Base-by-base conservation (phyloP, 2,888 invertebrate species). In the Epinotia bilunana region DNA sequence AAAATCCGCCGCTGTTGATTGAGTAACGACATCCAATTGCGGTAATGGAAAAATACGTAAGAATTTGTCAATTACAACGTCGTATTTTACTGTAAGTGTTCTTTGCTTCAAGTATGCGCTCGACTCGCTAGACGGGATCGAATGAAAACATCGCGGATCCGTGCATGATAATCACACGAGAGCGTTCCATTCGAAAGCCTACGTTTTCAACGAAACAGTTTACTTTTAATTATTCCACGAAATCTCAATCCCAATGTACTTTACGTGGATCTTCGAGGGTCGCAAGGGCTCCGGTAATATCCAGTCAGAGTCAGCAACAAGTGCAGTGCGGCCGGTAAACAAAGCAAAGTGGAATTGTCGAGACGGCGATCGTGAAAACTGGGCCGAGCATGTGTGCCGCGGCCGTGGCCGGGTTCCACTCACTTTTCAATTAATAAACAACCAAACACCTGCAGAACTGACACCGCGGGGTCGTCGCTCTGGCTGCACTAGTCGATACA, bases 401-500 rank as follows among this genome's bases (percentile, higher is more conserved):
- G 92, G 91, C 93, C 93, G 90, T 93, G 93, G 90, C 93, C 93
- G 90, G 88, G 84, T 91, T 92, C 92, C 93, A 92, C 92, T 93
- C 93, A 93, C 93, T 93, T 93, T 93, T 93, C 92, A 91, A 92
- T 92, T 92, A 93, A 92, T 91, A 91, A 91, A 91, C 87, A 91
- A 90, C 87, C 84, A 86, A 89, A 89, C 93, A 93, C 93, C 93
- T 92, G 92, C 90, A 89, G 90, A 91, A 89, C 88, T 88, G 89
- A 83, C 82, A 86, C 80, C 77, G 77, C 78, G 77, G 86, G 87
- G 82, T 83, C 80, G 82, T 84, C 86, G 88, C 89, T 88, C 84
- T 80, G 88, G 76, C 79, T 78, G 77, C 88, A 88, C 88, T 85
- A 82, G 80, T 57, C 46, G 62, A 13, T 9, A 20, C 49, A 63